Evolutionary conservation across 2,797 vertebrate species (phyloP).

Genomic region (Mustela erminea): DNA sequence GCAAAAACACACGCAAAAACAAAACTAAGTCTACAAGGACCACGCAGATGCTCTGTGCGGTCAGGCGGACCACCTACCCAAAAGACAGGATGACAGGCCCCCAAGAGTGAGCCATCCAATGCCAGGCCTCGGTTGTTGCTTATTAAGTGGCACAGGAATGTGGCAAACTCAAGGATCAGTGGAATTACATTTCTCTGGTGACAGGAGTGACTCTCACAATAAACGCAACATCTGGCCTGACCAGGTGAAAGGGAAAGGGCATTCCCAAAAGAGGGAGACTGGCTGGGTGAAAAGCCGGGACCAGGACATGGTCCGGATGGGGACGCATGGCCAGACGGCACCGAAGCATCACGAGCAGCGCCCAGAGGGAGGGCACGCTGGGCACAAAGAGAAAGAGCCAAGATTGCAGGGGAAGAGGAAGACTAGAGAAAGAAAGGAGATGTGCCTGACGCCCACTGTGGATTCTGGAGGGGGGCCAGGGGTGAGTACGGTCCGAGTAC

Average conservation of each 20-base stretch:
- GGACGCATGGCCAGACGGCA: background rate
- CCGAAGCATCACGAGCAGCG: accelerated
- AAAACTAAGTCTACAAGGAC: background rate
- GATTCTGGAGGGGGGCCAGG: too few relatives aligned
- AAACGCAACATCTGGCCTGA: background rate
- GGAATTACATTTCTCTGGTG: background rate
- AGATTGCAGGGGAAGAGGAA: accelerated
- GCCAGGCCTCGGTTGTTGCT: background rate
- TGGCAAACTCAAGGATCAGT: background rate
- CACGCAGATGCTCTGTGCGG: background rate
- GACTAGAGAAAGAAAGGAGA: background rate
- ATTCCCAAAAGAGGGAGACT: background rate
- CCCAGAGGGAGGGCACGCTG: accelerated
- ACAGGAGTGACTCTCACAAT: background rate
- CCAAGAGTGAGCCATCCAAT: background rate
- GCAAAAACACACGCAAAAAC: background rate
- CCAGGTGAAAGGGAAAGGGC: background rate
- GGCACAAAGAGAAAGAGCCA: too few relatives aligned
- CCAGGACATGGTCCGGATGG: too few relatives aligned
- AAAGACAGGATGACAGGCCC: background rate
- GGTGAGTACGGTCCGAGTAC: too few relatives aligned
- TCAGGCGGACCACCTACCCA: background rate
- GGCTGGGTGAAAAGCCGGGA: background rate
- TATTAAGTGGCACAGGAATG: background rate
- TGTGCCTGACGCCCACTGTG: background rate